Evolutionary conservation across 2,797 vertebrate species (phyloP).

Genomic region (Botia almorhae): DNA sequence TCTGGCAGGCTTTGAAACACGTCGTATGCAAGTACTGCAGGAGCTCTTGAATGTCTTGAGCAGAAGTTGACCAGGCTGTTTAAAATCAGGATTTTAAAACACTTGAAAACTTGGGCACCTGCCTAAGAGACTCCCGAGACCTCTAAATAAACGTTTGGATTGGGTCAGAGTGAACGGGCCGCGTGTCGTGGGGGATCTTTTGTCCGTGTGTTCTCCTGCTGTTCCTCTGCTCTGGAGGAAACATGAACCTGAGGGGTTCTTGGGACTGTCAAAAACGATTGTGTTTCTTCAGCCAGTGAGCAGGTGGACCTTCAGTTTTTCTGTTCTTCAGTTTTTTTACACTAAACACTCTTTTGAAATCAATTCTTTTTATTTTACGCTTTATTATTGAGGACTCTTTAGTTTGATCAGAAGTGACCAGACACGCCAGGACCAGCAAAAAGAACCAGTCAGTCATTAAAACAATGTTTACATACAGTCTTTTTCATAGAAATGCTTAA

Average conservation of each 20-base stretch:
- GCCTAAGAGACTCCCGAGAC: conserved; percentile 56
- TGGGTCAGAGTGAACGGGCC: conserved; percentile 40
- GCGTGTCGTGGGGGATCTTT: conserved; percentile 43
- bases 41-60: conserved; percentile 54
- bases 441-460: background rate
- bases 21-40: conserved; percentile 54
- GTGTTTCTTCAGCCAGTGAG: conserved; percentile 14
- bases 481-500: too few species aligned
- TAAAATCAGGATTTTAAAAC: conserved; percentile 62
- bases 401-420: background rate
- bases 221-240: conserved; percentile 18
- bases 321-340: background rate
- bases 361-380: background rate
- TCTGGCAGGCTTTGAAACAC: conserved; percentile 61
- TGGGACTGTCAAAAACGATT: conserved; percentile 31
- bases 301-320: conserved; percentile 28
- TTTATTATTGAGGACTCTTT: background rate
- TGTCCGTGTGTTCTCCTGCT: conserved; percentile 57
- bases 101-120: conserved; percentile 64
- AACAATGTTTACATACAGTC: background rate
- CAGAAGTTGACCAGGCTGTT: conserved; percentile 51
- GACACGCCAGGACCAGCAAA: background rate
- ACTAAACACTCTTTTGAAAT: background rate
- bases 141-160: conserved; percentile 62
- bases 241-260: conserved; percentile 17